Conservation (phyloP, 2,888 invertebrate genomes). For the Apotomis capreana region DNA sequence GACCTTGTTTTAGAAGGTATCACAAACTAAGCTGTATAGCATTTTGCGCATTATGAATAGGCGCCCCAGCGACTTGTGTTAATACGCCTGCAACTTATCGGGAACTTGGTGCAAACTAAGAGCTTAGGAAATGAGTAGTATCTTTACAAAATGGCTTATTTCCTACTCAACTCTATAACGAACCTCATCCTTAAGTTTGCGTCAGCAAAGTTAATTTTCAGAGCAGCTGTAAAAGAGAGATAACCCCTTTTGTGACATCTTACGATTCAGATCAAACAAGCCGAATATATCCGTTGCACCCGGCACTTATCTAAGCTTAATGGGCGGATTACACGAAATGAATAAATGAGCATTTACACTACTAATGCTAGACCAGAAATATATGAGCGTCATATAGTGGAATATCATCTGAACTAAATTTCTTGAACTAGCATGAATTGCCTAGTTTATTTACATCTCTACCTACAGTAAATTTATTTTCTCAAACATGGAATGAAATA, state of each 20-base stretch:
- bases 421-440: no score
- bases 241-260: not conserved
- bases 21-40: not conserved
- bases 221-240: no score
- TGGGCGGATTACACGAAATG: conserved; percentile 7
- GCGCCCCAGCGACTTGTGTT: conserved; percentile 9
- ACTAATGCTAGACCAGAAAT: not conserved
- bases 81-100: conserved; percentile 7
- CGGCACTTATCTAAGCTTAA: conserved; percentile 23
- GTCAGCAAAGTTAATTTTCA: not conserved
- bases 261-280: conserved; percentile 21
- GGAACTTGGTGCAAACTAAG: conserved; percentile 24
- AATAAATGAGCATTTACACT: conserved; percentile 1
- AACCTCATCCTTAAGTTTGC: not conserved
- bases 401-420: no score
- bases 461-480: no score
- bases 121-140: conserved; percentile 19
- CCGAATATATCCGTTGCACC: conserved; percentile 23
- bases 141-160: not conserved
- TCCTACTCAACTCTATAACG: not conserved
- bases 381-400: no score
- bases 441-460: no score
- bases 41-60: conserved; percentile 13
- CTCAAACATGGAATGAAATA: no score
- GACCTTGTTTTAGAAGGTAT: not conserved